A percentile compares a stretch with the other conserved stretches of the same genome.
phyloP scores from a whole-genome alignment of 2,888 invertebrate genomes.

The Noctua comes region DNA sequence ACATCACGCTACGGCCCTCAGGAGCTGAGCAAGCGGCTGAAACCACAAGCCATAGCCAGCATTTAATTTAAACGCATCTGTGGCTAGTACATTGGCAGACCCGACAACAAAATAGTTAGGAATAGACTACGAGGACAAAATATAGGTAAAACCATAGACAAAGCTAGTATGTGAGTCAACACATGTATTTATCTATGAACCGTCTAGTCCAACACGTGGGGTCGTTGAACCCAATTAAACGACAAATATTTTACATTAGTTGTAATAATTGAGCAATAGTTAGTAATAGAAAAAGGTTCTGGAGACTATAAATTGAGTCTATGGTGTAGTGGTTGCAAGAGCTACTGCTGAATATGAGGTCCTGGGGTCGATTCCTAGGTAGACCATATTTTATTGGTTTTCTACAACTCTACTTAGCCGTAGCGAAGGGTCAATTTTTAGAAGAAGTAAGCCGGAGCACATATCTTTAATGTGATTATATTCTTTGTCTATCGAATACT shows the following conservation, averaged over 20 bases:
- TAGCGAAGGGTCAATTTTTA: too few species aligned
- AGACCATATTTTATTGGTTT: not conserved
- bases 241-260: conserved; percentile 24
- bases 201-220: not conserved
- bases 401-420: not conserved
- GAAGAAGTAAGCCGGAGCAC: too few species aligned
- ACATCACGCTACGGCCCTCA: not conserved
- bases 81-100: not conserved
- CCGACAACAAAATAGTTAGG: not conserved
- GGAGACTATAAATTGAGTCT: too few species aligned
- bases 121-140: not conserved
- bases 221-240: conserved; percentile 14
- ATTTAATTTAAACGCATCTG: not conserved
- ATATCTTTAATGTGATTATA: too few species aligned
- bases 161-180: conserved; percentile 4
- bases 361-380: not conserved
- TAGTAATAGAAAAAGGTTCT: not conserved
- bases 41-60: not conserved
- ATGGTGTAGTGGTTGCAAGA: too few species aligned
- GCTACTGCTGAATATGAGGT: too few species aligned
- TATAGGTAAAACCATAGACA: conserved; percentile 12
- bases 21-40: not conserved
- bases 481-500: too few species aligned
- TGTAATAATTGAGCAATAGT: not conserved
- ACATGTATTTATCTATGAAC: conserved; percentile 5